phyloP scores from a whole-genome alignment of 2,113 vertebrate genomes.

The Nesoenas mayeri region DNA sequence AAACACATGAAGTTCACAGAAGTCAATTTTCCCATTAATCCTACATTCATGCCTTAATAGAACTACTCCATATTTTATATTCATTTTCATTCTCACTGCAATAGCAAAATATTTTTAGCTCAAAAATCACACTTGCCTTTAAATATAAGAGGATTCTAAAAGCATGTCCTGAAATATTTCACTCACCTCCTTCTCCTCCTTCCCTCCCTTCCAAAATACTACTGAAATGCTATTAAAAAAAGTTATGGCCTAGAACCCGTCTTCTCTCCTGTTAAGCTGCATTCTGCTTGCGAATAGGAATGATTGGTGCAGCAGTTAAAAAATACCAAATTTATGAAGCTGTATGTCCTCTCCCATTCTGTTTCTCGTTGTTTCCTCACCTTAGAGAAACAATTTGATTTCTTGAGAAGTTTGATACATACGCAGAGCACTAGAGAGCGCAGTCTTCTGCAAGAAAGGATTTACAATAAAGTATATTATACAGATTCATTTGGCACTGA shows the following conservation, averaged over 20 bases:
- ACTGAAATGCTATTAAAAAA: neutral
- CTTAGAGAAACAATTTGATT: neutral
- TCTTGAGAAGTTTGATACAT: neutral
- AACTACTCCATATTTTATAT: neutral
- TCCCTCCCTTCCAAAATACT: neutral
- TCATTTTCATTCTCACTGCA: neutral
- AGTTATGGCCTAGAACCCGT: neutral
- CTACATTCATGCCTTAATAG: neutral
- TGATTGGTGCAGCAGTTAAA: neutral
- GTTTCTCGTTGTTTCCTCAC: neutral
- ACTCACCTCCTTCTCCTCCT: neutral
- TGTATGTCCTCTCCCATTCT: neutral
- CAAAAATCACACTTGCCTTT: neutral
- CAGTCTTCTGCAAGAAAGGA: neutral
- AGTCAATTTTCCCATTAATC: slow-evolving; percentile 17
- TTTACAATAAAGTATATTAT: neutral
- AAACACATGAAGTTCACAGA: slow-evolving; percentile 18
- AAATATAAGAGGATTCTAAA: neutral
- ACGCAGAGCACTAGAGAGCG: neutral
- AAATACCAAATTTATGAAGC: neutral
- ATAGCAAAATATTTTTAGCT: neutral
- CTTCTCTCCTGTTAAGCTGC: neutral
- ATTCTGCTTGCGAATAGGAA: neutral
- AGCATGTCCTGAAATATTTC: neutral
- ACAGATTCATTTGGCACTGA: neutral